Conservation (phyloP, 2,888 invertebrate genomes). For the Drosophila antonietae region DNA sequence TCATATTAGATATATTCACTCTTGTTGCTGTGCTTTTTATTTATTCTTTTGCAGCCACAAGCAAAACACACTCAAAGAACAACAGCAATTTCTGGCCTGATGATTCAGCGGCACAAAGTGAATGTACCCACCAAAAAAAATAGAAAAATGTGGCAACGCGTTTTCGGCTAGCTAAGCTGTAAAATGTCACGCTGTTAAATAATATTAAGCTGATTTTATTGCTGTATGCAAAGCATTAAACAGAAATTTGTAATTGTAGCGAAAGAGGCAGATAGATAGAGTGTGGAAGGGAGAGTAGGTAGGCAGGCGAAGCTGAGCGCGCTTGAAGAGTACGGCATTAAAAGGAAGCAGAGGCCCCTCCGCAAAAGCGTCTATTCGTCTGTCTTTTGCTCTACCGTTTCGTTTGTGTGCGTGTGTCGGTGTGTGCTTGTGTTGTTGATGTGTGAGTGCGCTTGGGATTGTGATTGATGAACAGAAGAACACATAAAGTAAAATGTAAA, state of each 20-base stretch:
- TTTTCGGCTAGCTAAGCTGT: conserved; percentile 42
- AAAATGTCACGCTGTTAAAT: conserved; percentile 61
- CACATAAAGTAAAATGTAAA: not conserved
- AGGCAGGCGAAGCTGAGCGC: not conserved
- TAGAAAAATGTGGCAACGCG: conserved; percentile 11
- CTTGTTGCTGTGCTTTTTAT: conserved; percentile 58
- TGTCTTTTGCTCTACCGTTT: conserved; percentile 14
- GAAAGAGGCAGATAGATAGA: not conserved
- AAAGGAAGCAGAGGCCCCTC: conserved; percentile 29
- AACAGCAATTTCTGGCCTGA: conserved; percentile 27
- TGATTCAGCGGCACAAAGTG: conserved; percentile 65
- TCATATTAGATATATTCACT: conserved; percentile 67
- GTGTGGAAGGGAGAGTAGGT: not conserved
- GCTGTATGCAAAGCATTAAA: conserved; percentile 45
- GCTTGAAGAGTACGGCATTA: conserved; percentile 6
- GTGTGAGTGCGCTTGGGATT: conserved; percentile 9
- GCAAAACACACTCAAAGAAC: conserved; percentile 16
- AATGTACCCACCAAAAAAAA: conserved; percentile 49
- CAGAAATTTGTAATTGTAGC: conserved; percentile 9
- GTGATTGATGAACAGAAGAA: conserved; percentile 39
- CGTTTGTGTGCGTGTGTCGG: not conserved
- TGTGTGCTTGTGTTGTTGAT: not conserved
- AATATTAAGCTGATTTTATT: conserved; percentile 52
- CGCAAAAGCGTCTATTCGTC: conserved; percentile 21
- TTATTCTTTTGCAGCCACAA: conserved; percentile 60